Conservation (phyloP, 2,888 invertebrate species). For the Phasia obesa region DNA sequence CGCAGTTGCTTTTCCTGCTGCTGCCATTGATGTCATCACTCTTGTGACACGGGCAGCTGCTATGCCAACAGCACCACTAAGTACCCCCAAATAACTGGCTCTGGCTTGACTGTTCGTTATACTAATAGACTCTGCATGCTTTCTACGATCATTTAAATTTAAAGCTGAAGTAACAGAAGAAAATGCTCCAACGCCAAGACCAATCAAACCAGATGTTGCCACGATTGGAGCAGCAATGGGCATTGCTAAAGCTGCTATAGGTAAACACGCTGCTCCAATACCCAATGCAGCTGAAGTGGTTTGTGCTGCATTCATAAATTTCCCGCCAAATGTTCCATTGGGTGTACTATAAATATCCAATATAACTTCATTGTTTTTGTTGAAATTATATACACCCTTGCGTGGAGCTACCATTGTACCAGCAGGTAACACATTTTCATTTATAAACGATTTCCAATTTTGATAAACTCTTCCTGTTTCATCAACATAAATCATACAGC, state of each 20-base stretch:
- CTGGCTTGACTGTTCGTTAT: constrained; percentile 76
- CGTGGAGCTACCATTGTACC: constrained; percentile 83
- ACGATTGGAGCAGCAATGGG: constrained; percentile 76
- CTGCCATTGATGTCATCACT: constrained; percentile 74
- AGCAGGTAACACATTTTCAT: constrained; percentile 82
- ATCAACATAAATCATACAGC: constrained; percentile 81
- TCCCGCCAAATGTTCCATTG: constrained; percentile 63
- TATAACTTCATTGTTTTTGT: constrained; percentile 62
- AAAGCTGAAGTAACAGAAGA: constrained; percentile 75
- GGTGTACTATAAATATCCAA: constrained; percentile 77
- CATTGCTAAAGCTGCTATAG: constrained; percentile 71
- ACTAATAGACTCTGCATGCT: constrained; percentile 78
- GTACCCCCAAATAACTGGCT: constrained; percentile 76
- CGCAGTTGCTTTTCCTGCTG: constrained; percentile 76
- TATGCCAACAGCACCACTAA: constrained; percentile 75
- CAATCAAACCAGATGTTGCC: constrained; percentile 73
- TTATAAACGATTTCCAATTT: constrained; percentile 82
- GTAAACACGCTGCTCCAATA: constrained; percentile 73
- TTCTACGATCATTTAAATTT: constrained; percentile 75
- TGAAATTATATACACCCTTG: constrained; percentile 80
- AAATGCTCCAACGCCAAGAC: constrained; percentile 75
- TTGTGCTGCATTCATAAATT: constrained; percentile 72
- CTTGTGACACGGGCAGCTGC: constrained; percentile 77
- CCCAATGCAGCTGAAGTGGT: constrained; percentile 73
- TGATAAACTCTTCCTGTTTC: constrained; percentile 82